These are phyloP conservation scores for Dynastes maya DNA, from an alignment of 2,888 invertebrate species.

Conservation along the genomic window DNA sequence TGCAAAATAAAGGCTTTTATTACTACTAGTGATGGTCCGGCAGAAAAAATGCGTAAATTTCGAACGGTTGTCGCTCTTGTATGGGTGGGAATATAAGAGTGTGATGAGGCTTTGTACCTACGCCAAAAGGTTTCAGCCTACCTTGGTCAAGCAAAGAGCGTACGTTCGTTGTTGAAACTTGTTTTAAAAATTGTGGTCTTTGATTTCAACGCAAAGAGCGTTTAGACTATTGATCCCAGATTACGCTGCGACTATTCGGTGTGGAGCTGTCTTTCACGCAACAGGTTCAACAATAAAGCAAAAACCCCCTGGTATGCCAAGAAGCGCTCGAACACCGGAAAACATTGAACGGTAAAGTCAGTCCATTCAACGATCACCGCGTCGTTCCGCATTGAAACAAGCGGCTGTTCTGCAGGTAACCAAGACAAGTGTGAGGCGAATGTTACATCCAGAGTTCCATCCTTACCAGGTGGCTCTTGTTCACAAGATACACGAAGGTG, in stretches of 20 bases:
- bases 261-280: background rate
- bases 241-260: slow-evolving; percentile 6
- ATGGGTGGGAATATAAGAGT: too few species aligned
- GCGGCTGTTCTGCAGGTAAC: background rate
- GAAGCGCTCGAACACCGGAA: background rate
- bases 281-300: slow-evolving; percentile 14
- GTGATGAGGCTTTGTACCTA: too few species aligned
- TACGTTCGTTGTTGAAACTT: slow-evolving; percentile 14
- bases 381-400: background rate
- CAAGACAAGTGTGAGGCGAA: slow-evolving; percentile 25
- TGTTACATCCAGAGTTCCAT: slow-evolving; percentile 42
- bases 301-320: background rate
- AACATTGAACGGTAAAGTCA: slow-evolving; percentile 12
- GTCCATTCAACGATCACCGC: background rate
- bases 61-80: too few species aligned
- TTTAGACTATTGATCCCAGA: slow-evolving; percentile 2
- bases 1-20: too few species aligned
- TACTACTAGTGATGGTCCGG: too few species aligned
- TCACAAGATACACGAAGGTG: slow-evolving; percentile 43
- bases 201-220: background rate
- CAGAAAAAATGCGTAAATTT: too few species aligned
- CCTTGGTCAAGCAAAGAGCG: background rate
- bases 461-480: slow-evolving; percentile 42
- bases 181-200: background rate
- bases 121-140: background rate